Evolutionary conservation across 2,888 invertebrate genomes (phyloP), one percentile per base, ranked within the genome.

Genomic region (Agriopis marginaria): DNA sequence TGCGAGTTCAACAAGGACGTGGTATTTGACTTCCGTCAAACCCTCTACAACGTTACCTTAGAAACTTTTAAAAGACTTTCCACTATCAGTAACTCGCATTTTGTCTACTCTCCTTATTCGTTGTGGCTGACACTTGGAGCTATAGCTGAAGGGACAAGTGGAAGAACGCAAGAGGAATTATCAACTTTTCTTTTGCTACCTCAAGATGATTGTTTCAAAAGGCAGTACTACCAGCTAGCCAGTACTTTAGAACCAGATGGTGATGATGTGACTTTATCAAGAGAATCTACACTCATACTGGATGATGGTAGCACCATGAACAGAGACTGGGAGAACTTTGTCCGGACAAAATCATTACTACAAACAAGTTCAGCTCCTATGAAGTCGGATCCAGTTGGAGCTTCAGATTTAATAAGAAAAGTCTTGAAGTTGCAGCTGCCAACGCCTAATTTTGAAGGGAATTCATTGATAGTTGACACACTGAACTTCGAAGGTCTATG

Each of bases 101-200:
- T 79, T n/a, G 73, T 73, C 0, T 70, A 63, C 54, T 78, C 81
- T 0, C 77, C 79, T 0, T 67, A 62, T 14, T 77, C 79, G 6
- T 50, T 75, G 9, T 81, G 81, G 79, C 45, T 79, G 14, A 71
- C 71, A 1, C 71, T 79, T 0, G 77, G 76, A 0, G 79, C 76
- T 0, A 62, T 81, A 17, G 76, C 77, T 3, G 81, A 81, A 75
- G 81, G 81, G 32, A 61, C 76, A 4, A 75, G 71, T 7, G 62
- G 70, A 0, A 55, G 49, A 32, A 72, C 76, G 9, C 74, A 71
- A 7, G 14, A 63, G 23, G 71, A 79, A 61, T 56, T 81, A 8
- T 75, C 74, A 17, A 58, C 72, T 3, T 67, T 79, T 12, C 66
- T 81, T 3, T 59, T 65, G 10, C 56, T 81, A 8, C 77, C 81